Conservation (phyloP, 2,888 invertebrate genomes). For the Caenorhabditis japonica region DNA sequence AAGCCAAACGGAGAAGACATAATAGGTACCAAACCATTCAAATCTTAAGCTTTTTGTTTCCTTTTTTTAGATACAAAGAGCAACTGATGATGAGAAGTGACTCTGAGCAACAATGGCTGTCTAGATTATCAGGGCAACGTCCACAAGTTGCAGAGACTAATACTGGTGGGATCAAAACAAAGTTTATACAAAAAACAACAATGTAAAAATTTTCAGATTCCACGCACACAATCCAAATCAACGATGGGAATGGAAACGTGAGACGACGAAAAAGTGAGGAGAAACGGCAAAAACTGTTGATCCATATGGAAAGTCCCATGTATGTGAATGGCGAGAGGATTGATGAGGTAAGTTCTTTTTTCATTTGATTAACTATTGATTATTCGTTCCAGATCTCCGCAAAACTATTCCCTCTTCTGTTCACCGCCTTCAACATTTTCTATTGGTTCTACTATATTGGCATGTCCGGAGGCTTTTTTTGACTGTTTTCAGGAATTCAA, state of each 20-base stretch:
- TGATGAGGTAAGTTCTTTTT: conserved; percentile 68
- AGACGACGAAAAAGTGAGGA: conserved; percentile 48
- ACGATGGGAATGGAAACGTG: conserved; percentile 57
- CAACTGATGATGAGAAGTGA: conserved; percentile 71
- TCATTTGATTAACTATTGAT: neutral
- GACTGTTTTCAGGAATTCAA: neutral
- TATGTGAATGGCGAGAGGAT: conserved; percentile 73
- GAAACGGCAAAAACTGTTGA: conserved; percentile 48
- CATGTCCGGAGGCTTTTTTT: conserved; percentile 66
- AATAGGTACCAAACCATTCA: conserved; percentile 20
- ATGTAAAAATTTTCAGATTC: conserved; percentile 20
- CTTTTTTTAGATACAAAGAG: conserved; percentile 59
- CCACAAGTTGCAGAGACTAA: conserved; percentile 37
- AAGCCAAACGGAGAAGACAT: conserved; percentile 59
- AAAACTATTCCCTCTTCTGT: conserved; percentile 75
- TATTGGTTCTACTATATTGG: conserved; percentile 77
- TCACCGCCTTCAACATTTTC: conserved; percentile 77
- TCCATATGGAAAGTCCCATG: conserved; percentile 57
- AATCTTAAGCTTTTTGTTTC: neutral
- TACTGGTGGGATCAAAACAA: conserved; percentile 21
- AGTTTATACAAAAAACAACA: too few species aligned
- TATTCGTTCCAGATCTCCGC: conserved; percentile 69
- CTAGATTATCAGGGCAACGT: conserved; percentile 52
- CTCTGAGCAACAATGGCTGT: conserved; percentile 75
- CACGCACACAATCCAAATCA: conserved; percentile 47